Base-by-base conservation (phyloP, 2,113 vertebrate species). In the Sinocyclocheilus grahami region DNA sequence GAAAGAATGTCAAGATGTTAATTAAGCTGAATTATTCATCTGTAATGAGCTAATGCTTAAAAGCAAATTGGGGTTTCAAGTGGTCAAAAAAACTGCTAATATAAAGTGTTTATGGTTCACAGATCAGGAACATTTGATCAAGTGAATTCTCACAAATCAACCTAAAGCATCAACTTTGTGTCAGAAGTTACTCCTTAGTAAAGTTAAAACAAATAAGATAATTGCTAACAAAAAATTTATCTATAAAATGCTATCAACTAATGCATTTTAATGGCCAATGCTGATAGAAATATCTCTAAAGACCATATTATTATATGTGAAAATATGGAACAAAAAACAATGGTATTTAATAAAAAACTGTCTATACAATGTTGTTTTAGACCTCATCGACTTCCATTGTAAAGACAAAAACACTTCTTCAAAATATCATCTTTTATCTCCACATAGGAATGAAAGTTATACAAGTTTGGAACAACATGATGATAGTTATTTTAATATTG, bases 1-100 rank as follows among this genome's bases (percentile, higher is more conserved):
- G 65, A 86, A 53, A 53, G 22, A 72, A 60, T 33, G 37, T 60
- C n/a, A 62, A 76, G 22, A 83, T 74, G 65, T 71, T 24, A 51
- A 51, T 82, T 82, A 55, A 81, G 14, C 11, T 14, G 30, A 74
- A 55, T 74, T 74, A 51, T 69, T 82, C 18, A 82, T 74, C 13
- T 42, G 30, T 53, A 84, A 83, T 83, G 67, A 55, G 51, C n/a
- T 48, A 46, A 46, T 27, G 33, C 24, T 51, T 48, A 13, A 69
- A 37, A 22, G 27, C 10, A 69, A 82, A 53, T 53, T 33, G 18
- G 27, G 46, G 4, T 55, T 55, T 30, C 3, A 78, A 69, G 42
- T 14, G 46, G 63, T 30, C 5, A 10, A 20, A 24, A 82, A 82
- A 62, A 11, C 33, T 69, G 63, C 10, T 22, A 22, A 33, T n/a